Evolutionary conservation across 64 coral and sea anemone species (phyloP), one percentile per base, ranked within the genome.

Genomic region (Montipora cactus): DNA sequence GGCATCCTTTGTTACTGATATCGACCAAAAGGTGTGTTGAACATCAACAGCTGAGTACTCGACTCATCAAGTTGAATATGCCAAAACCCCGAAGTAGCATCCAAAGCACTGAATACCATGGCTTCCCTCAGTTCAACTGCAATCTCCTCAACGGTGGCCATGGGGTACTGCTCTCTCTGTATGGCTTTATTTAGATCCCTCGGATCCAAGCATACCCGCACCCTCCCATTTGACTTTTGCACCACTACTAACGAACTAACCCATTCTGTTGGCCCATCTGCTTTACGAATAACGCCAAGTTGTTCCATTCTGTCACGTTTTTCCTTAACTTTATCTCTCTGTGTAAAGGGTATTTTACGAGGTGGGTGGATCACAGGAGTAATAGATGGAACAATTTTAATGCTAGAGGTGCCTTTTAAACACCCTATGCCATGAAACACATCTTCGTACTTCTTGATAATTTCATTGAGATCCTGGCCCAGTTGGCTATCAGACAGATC

Each of bases 281-380:
- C 67, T 69, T 69, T 69, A 20, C 67, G 16, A 5, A 69, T 69
- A 20, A 16, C 67, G n/a, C 67, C 67, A 13, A 20, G 67, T 69
- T 69, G 13, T 69, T 69, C 67, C 67, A 69, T 69, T 15, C 67
- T 15, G 67, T 69, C 67, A 69, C 0, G 11, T 69, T 69, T 18
- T 69, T 69, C 67, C 67, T 69, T 69, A 20, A 5, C 67, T 69
- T 69, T 69, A 69, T 69, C n/a, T 69, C 67, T 69, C 67, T 69
- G 13, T 20, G 53, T 57, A 2, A 57, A 8, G 53, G 53, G 53
- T 0, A 57, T 57, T 57, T 57, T 57, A 57, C 53, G 53, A 57
- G 0, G 11, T 8, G 53, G 53, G 53, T 57, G 53, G 53, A 57
- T 4, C 53, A 57, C 53, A 57, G 53, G 53, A 57, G 53, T 57